Conservation (phyloP, 2,113 vertebrate genomes). For the Elachura formosa region DNA sequence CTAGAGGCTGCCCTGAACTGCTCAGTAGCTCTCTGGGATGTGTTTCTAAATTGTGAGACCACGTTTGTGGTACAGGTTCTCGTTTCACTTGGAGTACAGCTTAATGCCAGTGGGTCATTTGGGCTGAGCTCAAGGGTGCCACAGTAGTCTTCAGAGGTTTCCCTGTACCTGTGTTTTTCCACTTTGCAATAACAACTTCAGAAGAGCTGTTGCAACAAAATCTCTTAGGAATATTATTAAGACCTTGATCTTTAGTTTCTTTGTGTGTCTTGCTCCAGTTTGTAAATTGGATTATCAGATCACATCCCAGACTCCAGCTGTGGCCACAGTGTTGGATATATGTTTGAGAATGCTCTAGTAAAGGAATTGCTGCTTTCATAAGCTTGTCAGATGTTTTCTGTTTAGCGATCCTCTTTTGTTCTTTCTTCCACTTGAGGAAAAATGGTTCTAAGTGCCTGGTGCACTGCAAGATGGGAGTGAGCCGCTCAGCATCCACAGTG, state of each 20-base stretch:
- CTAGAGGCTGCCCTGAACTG: neutral
- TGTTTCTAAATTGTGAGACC: neutral
- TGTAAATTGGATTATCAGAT: constrained; percentile 37
- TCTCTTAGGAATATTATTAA: neutral
- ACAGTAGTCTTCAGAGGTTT: neutral
- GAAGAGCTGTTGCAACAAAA: neutral
- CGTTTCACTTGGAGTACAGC: neutral
- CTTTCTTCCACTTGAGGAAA: constrained; percentile 74
- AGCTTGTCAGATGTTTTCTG: neutral
- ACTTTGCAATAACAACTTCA: neutral
- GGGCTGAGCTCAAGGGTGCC: neutral
- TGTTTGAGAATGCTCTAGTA: neutral
- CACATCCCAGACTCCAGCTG: neutral
- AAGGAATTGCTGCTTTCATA: neutral
- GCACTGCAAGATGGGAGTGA: constrained; percentile 99
- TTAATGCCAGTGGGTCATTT: neutral
- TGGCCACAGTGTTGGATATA: neutral
- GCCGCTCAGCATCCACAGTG: constrained; percentile 93
- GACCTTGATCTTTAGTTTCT: neutral
- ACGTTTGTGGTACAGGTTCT: fast-evolving
- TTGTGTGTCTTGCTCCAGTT: constrained; percentile 11
- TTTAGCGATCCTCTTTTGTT: neutral
- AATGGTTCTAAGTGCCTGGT: constrained; percentile 94
- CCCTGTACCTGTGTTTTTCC: neutral
- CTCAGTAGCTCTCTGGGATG: neutral